Evolutionary conservation across 2,888 invertebrate species (phyloP).

Genomic region (Endomychus coccineus): DNA sequence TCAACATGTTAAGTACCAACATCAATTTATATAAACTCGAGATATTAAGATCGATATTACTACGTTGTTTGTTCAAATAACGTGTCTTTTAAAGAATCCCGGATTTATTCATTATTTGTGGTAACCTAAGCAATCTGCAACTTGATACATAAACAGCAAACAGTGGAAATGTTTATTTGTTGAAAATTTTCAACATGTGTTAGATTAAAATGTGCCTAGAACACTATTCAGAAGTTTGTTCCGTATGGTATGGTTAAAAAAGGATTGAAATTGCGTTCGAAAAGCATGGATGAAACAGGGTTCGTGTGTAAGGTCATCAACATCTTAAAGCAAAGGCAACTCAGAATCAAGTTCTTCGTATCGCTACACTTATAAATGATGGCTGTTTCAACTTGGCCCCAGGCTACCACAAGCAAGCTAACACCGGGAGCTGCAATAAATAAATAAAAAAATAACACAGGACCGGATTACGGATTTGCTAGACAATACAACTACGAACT

Average conservation of each 20-base stretch:
- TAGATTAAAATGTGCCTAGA: too few relatives aligned
- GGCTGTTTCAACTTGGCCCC: constrained; percentile 37
- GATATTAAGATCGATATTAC: too few relatives aligned
- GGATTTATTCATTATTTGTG: too few relatives aligned
- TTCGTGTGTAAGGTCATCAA: constrained; percentile 41
- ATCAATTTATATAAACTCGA: too few relatives aligned
- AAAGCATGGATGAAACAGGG: constrained; percentile 26
- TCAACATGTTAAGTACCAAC: too few relatives aligned
- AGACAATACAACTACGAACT: too few relatives aligned
- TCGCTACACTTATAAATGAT: constrained; percentile 44
- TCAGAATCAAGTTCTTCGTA: constrained; percentile 43
- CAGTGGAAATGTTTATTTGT: too few relatives aligned
- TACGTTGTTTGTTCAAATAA: too few relatives aligned
- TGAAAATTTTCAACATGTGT: too few relatives aligned
- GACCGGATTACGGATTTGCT: constrained; percentile 11
- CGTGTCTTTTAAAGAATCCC: too few relatives aligned
- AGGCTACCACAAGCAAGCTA: constrained; percentile 39
- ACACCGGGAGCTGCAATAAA: constrained; percentile 44
- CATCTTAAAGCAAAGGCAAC: constrained; percentile 42
- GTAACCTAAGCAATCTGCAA: too few relatives aligned
- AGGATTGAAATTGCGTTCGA: constrained; percentile 25
- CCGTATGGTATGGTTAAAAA: constrained; percentile 10
- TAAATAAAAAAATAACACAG: constrained; percentile 37
- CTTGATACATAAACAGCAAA: too few relatives aligned
- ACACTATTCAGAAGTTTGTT: constrained; percentile 9